Evolutionary conservation across 2,888 invertebrate species (phyloP).

Genomic region (Pristionchus mayeri): DNA sequence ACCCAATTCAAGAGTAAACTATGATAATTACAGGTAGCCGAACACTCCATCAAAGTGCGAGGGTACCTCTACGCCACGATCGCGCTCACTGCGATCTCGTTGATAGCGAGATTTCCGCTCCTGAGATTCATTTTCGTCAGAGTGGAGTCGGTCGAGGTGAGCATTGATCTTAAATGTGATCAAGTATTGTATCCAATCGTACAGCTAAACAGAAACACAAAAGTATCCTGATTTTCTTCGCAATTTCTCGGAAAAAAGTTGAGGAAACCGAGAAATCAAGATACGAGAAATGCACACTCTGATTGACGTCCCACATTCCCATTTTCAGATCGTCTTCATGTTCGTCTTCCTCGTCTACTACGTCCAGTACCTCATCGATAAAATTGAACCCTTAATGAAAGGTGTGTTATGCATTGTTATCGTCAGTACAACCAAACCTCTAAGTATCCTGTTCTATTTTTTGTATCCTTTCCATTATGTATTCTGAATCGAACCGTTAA

Average conservation of each 20-base stretch:
- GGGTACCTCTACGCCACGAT: not conserved
- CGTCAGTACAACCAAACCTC: too few species aligned
- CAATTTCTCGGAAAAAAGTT: not conserved
- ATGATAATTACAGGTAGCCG: not conserved
- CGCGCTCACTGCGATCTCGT: not conserved
- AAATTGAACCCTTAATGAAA: not conserved
- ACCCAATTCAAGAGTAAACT: not conserved
- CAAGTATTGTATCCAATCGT: not conserved
- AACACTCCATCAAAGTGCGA: not conserved
- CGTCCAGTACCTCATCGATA: not conserved
- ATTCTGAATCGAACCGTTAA: not conserved
- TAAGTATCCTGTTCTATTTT: too few species aligned
- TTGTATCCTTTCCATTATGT: too few species aligned
- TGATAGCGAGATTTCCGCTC: not conserved
- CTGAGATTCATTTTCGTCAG: not conserved
- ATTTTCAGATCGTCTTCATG: conserved; percentile 9
- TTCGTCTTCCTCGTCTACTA: not conserved
- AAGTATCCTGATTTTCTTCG: too few species aligned
- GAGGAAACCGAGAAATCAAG: too few species aligned
- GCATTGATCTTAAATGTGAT: not conserved
- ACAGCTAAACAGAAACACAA: not conserved
- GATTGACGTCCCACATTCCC: too few species aligned
- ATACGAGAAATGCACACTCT: too few species aligned
- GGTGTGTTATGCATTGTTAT: too few species aligned
- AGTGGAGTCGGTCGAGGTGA: not conserved